A percentile compares a stretch with the other conserved stretches of the same genome.
Conservation (phyloP, 92 coral and sea anemone genomes). For the Isaurus tuberculatus region DNA sequence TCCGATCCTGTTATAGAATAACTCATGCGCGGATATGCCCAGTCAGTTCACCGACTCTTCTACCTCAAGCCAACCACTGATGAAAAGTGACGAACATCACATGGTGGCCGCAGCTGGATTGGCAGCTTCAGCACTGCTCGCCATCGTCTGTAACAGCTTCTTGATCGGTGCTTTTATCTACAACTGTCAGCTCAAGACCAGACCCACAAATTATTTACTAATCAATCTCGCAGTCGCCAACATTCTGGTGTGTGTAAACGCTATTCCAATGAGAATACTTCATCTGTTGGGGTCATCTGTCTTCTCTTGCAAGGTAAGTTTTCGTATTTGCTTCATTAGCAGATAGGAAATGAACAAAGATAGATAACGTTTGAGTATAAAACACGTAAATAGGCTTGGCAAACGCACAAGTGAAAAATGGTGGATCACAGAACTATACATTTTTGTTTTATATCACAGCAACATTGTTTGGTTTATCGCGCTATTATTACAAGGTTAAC, state of each 20-base stretch:
- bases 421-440: no score
- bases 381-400: no score
- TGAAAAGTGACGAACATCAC: not conserved
- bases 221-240: slow-evolving; percentile 33
- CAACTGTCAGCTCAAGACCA: slow-evolving; percentile 14
- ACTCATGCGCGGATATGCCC: not conserved
- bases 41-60: not conserved
- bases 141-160: slow-evolving; percentile 12
- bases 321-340: not conserved
- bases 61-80: not conserved
- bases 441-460: no score
- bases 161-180: slow-evolving; percentile 23
- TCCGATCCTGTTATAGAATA: no score
- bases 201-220: slow-evolving; percentile 36
- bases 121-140: slow-evolving; percentile 1
- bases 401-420: no score
- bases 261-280: slow-evolving; percentile 18
- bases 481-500: no score
- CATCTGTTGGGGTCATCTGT: slow-evolving; percentile 24
- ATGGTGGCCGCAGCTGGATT: slow-evolving; percentile 22
- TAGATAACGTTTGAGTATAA: no score
- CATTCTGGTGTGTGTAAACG: slow-evolving; percentile 36
- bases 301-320: slow-evolving; percentile 27
- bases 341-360: no score
- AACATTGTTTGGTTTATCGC: no score